Evolutionary conservation across 1,140 invertebrate species (phyloP), one percentile per base, ranked within the genome.

Genomic region (Bombus sylvicola): DNA sequence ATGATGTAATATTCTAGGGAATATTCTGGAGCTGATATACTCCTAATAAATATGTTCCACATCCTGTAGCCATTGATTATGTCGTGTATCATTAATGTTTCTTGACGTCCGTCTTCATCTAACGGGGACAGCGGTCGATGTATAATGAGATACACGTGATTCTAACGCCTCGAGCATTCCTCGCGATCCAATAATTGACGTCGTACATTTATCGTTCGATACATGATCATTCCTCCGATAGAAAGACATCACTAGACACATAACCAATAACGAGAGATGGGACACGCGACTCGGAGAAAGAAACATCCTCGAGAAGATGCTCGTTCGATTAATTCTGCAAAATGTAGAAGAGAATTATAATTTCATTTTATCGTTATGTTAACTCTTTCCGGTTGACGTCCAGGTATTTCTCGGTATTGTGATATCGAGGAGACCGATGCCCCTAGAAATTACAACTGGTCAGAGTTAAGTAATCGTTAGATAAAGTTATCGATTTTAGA

Each of bases 71-170:
- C 43, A 77, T 71, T 43, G 62, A 82, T 47, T 53, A 43, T 25
- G 31, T 31, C n/a, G 34, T 13, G 10, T 34, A 9, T 72, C 66
- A 53, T 84, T 84, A 69, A 71, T 62, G 53, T 4, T 62, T 47
- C 13, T 31, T 64, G 59, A 22, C 34, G n/a, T 82, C 41, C 39
- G 39, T 72, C 39, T 79, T 39, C 15, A 39, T 84, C 41, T 71
- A 62, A 77, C 66, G 22, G 28, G 39, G 47, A 47, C 72, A 69
- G n/a, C 28, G 34, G 57, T 68, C 28, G 34, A 62, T 25, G 28
- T 25, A 25, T 86, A 86, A 86, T 62, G 80, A 83, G 73, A 83
- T 57, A 86, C 73, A 83, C 81, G 85, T 69, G 73, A 77, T 72
- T 83, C 53, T n/a, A 71, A 83, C 43, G 80, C 81, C 78, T 81